phyloP scores from a whole-genome alignment of 2,888 invertebrate genomes.

The Tillus elongatus region DNA sequence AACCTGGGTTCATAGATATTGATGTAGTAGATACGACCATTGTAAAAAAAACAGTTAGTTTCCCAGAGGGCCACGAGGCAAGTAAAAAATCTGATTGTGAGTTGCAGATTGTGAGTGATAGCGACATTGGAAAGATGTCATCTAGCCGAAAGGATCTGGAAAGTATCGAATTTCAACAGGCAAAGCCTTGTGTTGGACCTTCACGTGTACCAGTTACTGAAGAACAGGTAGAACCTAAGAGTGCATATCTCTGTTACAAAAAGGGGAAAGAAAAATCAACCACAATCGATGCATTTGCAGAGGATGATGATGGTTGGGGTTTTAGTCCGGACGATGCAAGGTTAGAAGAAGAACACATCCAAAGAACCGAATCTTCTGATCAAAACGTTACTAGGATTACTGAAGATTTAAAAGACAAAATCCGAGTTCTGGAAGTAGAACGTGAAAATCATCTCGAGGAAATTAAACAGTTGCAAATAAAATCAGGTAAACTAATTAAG shows the following conservation, averaged over 20 bases:
- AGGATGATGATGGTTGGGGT: slow-evolving; percentile 54
- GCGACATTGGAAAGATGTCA: slow-evolving; percentile 13
- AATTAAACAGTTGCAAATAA: slow-evolving; percentile 55
- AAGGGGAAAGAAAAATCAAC: slow-evolving; percentile 21
- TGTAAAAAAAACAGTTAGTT: neutral
- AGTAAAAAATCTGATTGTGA: slow-evolving; percentile 9
- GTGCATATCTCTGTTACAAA: slow-evolving; percentile 34
- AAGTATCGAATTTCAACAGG: slow-evolving; percentile 16
- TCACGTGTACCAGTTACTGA: slow-evolving; percentile 28
- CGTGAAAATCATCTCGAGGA: slow-evolving; percentile 52
- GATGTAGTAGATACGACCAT: neutral
- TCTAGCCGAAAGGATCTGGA: slow-evolving; percentile 14
- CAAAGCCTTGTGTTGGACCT: slow-evolving; percentile 13
- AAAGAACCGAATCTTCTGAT: slow-evolving; percentile 25
- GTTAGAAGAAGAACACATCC: slow-evolving; percentile 43
- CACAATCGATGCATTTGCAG: slow-evolving; percentile 26
- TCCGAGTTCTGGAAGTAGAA: slow-evolving; percentile 51
- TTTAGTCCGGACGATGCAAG: slow-evolving; percentile 48
- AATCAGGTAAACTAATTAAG: slow-evolving; percentile 68
- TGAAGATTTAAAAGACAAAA: slow-evolving; percentile 49
- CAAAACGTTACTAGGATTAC: slow-evolving; percentile 31
- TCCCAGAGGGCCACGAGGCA: neutral
- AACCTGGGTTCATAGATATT: neutral
- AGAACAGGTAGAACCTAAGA: slow-evolving; percentile 26
- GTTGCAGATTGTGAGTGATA: slow-evolving; percentile 17